These are phyloP conservation scores for Clostera curtula DNA, from an alignment of 2,888 invertebrate genomes.

Conservation along the genomic window DNA sequence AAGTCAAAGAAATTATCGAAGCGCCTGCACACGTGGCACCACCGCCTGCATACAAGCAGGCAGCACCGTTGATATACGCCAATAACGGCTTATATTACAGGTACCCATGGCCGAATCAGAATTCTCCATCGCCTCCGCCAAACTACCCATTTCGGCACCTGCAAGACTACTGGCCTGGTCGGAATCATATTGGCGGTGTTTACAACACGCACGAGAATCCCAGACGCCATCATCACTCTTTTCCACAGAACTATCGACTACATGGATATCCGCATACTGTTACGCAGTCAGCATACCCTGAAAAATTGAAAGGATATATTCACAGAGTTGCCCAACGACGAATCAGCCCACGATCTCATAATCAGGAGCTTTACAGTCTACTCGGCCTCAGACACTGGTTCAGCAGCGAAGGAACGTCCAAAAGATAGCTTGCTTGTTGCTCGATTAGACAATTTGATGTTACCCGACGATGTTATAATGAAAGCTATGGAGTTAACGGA, in stretches of 20 bases:
- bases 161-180: conserved; percentile 65
- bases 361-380: conserved; percentile 62
- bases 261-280: conserved; percentile 40
- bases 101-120: conserved; percentile 60
- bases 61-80: conserved; percentile 24
- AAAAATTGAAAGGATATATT: conserved; percentile 42
- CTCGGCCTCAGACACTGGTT: conserved; percentile 68
- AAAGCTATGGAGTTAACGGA: conserved; percentile 58
- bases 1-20: conserved; percentile 30
- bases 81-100: conserved; percentile 48
- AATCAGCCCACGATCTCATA: conserved; percentile 41
- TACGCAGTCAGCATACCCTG: conserved; percentile 39
- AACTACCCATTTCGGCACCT: conserved; percentile 62
- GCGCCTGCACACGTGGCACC: conserved; percentile 18
- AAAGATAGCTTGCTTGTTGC: conserved; percentile 55
- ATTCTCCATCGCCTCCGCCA: conserved; percentile 51
- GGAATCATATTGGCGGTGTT: conserved; percentile 52
- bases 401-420: conserved; percentile 61
- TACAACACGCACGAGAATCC: conserved; percentile 61
- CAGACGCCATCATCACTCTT: conserved; percentile 62
- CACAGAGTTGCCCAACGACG: conserved; percentile 43
- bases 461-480: conserved; percentile 72
- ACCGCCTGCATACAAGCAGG: conserved; percentile 20
- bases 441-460: conserved; percentile 61
- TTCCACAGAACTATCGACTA: conserved; percentile 52